A percentile compares a stretch with the other conserved stretches of the same genome.
Conservation (phyloP, 2,797 vertebrate species). For the Cottoperca gobio region DNA sequence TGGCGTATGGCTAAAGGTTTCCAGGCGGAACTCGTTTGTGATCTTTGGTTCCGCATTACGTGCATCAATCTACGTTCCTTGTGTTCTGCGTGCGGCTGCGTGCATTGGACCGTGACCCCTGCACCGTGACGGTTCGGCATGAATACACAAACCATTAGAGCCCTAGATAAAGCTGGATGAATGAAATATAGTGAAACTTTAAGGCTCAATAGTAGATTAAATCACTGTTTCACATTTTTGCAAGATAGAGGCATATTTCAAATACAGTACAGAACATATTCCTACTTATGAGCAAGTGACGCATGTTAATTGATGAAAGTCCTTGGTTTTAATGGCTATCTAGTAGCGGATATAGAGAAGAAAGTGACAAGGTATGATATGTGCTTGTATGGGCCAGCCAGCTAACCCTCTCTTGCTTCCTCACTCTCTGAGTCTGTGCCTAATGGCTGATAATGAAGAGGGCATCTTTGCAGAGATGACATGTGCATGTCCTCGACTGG, state of each 20-base stretch:
- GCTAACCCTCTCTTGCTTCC: constrained; percentile 56
- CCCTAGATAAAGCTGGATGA: background rate
- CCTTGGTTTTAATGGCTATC: constrained; percentile 62
- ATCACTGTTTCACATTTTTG: constrained; percentile 11
- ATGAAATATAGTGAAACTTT: background rate
- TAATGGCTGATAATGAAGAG: constrained; percentile 83
- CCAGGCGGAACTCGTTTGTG: background rate
- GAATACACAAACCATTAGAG: background rate
- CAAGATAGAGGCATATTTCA: constrained; percentile 40
- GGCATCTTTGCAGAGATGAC: constrained; percentile 74
- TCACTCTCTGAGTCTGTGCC: constrained; percentile 59
- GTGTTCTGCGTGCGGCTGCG: too few species aligned
- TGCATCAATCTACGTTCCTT: background rate
- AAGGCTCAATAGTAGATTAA: constrained; percentile 13
- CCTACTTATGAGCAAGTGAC: constrained; percentile 20
- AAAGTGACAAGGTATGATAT: constrained; percentile 68
- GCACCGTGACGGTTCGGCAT: background rate
- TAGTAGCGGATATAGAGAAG: constrained; percentile 33
- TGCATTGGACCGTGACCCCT: background rate
- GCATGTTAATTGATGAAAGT: constrained; percentile 62
- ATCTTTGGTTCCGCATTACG: background rate
- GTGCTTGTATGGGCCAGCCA: constrained; percentile 61
- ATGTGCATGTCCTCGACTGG: constrained; percentile 65
- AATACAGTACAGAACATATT: constrained; percentile 42
- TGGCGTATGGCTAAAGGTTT: background rate